Conservation (phyloP, 2,888 invertebrate genomes). For the Clepsis dumicolana region DNA sequence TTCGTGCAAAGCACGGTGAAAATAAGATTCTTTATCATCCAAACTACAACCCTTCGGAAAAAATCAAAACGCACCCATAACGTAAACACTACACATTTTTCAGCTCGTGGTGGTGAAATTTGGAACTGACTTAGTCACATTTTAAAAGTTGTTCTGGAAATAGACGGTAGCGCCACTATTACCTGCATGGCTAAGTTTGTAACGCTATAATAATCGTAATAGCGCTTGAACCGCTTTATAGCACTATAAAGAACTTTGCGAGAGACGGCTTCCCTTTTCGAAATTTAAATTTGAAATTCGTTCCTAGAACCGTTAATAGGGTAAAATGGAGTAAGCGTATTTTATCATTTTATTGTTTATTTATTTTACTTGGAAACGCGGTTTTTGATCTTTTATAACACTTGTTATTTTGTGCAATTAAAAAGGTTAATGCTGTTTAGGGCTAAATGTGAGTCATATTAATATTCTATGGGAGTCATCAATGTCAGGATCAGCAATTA, state of each 20-base stretch:
- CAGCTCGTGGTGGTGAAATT: constrained; percentile 4
- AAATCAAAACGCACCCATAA: constrained; percentile 39
- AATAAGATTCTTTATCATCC: constrained; percentile 43
- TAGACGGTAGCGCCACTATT: constrained; percentile 15
- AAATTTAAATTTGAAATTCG: constrained; percentile 41
- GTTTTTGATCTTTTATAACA: constrained; percentile 37
- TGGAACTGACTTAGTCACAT: constrained; percentile 8
- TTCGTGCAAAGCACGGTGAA: constrained; percentile 35
- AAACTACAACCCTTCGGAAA: constrained; percentile 35
- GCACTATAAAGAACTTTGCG: constrained; percentile 44
- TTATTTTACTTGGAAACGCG: constrained; percentile 43
- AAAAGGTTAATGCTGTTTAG: constrained; percentile 28
- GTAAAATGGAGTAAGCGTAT: constrained; percentile 40
- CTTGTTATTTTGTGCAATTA: constrained; percentile 38
- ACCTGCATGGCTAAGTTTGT: constrained; percentile 15
- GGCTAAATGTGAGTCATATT: not conserved
- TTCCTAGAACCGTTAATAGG: constrained; percentile 44
- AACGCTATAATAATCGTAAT: constrained; percentile 42
- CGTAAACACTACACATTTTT: constrained; percentile 25
- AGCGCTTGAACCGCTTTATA: constrained; percentile 40
- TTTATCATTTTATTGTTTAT: constrained; percentile 43
- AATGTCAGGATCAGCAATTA: not conserved
- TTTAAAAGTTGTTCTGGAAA: not conserved
- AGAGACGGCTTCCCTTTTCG: constrained; percentile 41
- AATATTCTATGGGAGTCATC: not conserved